Conservation (phyloP, 2,888 invertebrate species). For the Watsonalla cultraria region DNA sequence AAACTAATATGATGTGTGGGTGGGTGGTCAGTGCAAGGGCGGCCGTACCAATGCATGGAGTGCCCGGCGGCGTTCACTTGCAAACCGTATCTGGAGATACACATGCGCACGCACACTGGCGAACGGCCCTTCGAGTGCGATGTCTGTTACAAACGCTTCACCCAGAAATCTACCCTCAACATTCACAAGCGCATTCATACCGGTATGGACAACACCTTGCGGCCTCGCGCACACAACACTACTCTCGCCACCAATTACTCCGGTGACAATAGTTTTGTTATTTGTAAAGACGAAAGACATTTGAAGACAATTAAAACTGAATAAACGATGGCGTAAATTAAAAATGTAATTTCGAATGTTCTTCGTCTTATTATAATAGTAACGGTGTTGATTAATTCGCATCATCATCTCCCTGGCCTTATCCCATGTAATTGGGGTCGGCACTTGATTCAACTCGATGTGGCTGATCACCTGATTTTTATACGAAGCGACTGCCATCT, state of each 20-base stretch:
- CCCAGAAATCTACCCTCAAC: constrained; percentile 79
- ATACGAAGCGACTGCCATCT: too few relatives aligned
- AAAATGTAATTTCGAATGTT: background rate
- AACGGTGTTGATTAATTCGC: background rate
- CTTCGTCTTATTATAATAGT: background rate
- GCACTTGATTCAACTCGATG: too few relatives aligned
- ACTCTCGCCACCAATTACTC: constrained; percentile 1
- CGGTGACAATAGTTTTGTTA: background rate
- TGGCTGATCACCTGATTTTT: too few relatives aligned
- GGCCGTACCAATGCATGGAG: constrained; percentile 78
- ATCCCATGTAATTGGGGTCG: too few relatives aligned
- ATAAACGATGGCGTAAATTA: background rate
- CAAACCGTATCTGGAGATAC: constrained; percentile 81
- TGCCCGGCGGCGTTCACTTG: constrained; percentile 80
- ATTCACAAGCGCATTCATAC: constrained; percentile 80
- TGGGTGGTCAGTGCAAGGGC: constrained; percentile 68
- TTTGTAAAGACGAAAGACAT: background rate
- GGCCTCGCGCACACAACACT: constrained; percentile 3
- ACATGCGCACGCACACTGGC: constrained; percentile 80
- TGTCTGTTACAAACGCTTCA: constrained; percentile 79
- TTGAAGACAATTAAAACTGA: background rate
- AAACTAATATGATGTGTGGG: constrained; percentile 26
- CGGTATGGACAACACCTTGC: constrained; percentile 51
- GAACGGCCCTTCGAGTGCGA: constrained; percentile 78
- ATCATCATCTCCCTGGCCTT: too few relatives aligned